Conservation (phyloP, 2,113 vertebrate species). For the Asarcornis scutulata region DNA sequence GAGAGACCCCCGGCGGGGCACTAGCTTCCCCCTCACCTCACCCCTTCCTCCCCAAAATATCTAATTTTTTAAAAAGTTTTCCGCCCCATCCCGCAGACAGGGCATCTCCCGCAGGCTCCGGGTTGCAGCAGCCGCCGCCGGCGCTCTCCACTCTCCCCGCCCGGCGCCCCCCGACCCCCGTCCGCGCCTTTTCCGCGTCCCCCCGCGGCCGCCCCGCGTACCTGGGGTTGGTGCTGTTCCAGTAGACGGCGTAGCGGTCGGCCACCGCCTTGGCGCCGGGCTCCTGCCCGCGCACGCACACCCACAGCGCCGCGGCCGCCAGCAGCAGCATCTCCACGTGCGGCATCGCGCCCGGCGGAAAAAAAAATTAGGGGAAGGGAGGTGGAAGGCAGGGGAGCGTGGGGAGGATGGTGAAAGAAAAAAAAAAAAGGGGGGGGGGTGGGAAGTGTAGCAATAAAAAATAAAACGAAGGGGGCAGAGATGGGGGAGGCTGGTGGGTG, state of each 20-base stretch:
- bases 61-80: neutral
- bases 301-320: slow-evolving; percentile 90
- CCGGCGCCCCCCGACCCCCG: too few relatives aligned
- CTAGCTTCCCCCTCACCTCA: neutral
- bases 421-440: too few relatives aligned
- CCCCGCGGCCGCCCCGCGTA: slow-evolving; percentile 43
- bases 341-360: slow-evolving; percentile 82
- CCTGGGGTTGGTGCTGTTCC: slow-evolving; percentile 98
- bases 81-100: neutral
- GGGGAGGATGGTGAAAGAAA: neutral
- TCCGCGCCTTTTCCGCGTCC: too few relatives aligned
- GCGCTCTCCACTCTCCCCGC: neutral
- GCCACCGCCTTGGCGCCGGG: slow-evolving; percentile 95
- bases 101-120: neutral
- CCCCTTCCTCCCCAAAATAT: neutral
- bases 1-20: too few relatives aligned
- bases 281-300: slow-evolving; percentile 94
- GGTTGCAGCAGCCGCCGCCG: neutral
- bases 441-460: too few relatives aligned
- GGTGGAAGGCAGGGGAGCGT: too few relatives aligned
- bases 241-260: slow-evolving; percentile 97
- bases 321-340: slow-evolving; percentile 95
- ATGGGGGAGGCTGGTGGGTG: too few relatives aligned
- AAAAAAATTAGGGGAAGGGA: neutral
- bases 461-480: too few relatives aligned